Evolutionary conservation across 2,888 invertebrate genomes (phyloP), one percentile per base, ranked within the genome.

Genomic region (Drosophila testacea): DNA sequence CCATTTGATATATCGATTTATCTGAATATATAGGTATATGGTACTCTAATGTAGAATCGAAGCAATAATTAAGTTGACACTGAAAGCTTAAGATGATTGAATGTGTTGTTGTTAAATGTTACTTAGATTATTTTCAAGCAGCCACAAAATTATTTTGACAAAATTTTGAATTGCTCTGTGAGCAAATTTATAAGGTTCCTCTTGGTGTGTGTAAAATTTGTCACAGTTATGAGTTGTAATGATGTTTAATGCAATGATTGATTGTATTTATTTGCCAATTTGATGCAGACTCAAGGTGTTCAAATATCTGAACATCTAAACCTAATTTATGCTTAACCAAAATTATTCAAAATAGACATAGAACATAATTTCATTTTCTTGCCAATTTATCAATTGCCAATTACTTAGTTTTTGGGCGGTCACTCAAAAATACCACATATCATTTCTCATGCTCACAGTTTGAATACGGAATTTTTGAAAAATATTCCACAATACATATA

Each of bases 71-170:
- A 74, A 41, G 55, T 63, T 74, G 80, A 78, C 77, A 78, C 77
- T 59, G 54, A 79, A 79, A 78, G 80, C 78, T 81, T 66, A 77
- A 83, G 63, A 78, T 60, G 46, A 69, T 67, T 71, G 50, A 69
- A 69, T 55, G 11, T 56, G 16, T 36, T 44, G 28, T 56, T 36
- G 10, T 46, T 46, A 36, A 63, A 56, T 42, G 10, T 68, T 56
- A 70, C 41, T 47, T 70, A 50, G 48, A 75, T 75, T 78, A 76
- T 69, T 73, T 81, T 74, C 55, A 85, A 81, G 86, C 87, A 91
- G 90, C 90, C 91, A 91, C 91, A 91, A 90, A 90, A 88, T 52
- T 76, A 77, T 78, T 70, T 81, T 60, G 57, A 61, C 61, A 47
- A 63, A 56, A 68, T 71, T 62, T 71, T 61, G 41, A 47, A 63